Evolutionary conservation across 2,113 vertebrate genomes (phyloP), one percentile per base, ranked within the genome.

Genomic region (Ibidorhyncha struthersii): DNA sequence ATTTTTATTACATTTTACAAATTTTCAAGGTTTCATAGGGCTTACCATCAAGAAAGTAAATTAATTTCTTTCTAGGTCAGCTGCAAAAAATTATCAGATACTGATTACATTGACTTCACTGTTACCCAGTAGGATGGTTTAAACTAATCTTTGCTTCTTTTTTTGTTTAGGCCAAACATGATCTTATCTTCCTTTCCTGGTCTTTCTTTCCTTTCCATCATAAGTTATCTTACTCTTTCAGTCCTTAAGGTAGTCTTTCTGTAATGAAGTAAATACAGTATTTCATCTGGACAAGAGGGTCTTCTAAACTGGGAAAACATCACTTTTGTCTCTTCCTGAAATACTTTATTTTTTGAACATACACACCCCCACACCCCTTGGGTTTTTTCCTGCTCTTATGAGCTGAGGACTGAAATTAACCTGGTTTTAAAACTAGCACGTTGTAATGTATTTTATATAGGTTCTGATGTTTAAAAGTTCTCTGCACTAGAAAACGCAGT

Each of bases 191-290:
- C 78, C n/a, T 90, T 83, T 93, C 23, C n/a, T 71, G 32, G 65
- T 45, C 34, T 94, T 94, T 74, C n/a, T 90, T 83, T 93, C 27
- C 26, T 76, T 95, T 90, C 43, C 50, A 10, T 81, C 38, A 32
- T 72, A 80, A 76, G 4, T 74, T 89, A 22, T 30, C 18, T 91
- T 93, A 38, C 8, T 79, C 20, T 80, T 93, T 85, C 53, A 73
- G 14, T 93, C 32, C 41, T 90, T 86, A 52, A 83, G 30, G 23
- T 71, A 74, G 38, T 78, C 52, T 89, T 94, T 95, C 63, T 86
- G 8, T 81, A 83, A 63, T 73, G 36, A 95, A 81, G 38, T 78
- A 94, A 69, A 84, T 78, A 16, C 16, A 90, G 0, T 86, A 76
- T 63, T 88, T 79, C 63, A 27, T 74, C 49, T 88, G 74, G 12